Base-by-base conservation (phyloP, 2,888 invertebrate genomes). In the Acrobasis consociella region DNA sequence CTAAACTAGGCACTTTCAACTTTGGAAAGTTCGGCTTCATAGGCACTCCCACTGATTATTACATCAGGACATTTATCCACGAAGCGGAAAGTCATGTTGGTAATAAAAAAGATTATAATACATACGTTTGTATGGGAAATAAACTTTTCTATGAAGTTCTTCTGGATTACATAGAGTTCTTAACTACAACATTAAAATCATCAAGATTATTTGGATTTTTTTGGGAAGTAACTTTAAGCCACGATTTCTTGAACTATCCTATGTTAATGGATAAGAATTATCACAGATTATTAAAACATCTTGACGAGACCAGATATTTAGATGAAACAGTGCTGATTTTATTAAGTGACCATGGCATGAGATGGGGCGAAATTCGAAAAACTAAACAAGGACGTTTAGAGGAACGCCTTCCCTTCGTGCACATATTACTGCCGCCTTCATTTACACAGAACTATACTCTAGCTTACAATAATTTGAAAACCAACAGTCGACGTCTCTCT, bases 271-370 rank as follows among this genome's bases (percentile, higher is more conserved):
- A 98, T 75, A 87, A 93, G 0, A 87, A 93, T 56, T 95, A 96
- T 72, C 79, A 90, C 68, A 74, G 85, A 0, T 94, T 96, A 75
- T 85, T 98, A 60, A 81, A 85, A 65, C 82, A 87, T 64, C 80
- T 96, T 60, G 85, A 94, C 49, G 72, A 82, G 0, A 80, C 88
- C 1, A 91, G 93, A 1, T 86, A 94, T 62, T 86, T 97, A 62
- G 94, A 96, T 60, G 93, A 94, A 37, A 97, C 97, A 0, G 93
- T 95, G 52, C 73, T 96, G 13, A 90, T 97, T 60, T 82, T 97
- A 10, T 92, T 98, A 91, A 98, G 98, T 82, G 98, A 98, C 80
- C 98, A 98, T 77, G 98, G 98, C 0, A 95, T 97, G 64, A 91
- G 98, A 66, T 98, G 96, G 95, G 98, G 98, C 2, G 93, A 93